These are phyloP conservation scores for Mechanitis mazaeus DNA, from an alignment of 2,888 invertebrate species.

Conservation along the genomic window DNA sequence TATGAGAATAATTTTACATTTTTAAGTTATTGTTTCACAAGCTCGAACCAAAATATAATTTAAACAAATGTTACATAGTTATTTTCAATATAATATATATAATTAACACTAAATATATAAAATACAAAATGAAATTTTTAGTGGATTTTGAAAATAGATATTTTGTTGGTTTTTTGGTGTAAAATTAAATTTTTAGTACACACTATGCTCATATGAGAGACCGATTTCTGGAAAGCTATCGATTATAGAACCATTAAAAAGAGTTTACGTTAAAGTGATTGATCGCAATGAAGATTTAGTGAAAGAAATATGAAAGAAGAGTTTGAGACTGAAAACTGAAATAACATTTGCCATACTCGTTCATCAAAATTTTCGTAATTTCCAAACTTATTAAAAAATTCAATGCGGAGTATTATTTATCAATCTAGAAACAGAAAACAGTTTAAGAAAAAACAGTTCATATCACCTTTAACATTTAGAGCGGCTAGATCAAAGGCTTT, in stretches of 20 bases:
- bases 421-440: background rate
- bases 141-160: background rate
- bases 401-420: no score
- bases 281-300: background rate
- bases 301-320: background rate
- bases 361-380: no score
- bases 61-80: no score
- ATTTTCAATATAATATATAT: no score
- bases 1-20: no score
- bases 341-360: no score
- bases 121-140: background rate
- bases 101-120: no score
- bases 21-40: no score
- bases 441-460: background rate
- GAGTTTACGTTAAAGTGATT: slow-evolving; percentile 5
- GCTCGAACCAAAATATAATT: no score
- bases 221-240: background rate
- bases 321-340: no score
- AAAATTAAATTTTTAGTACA: background rate
- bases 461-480: slow-evolving; percentile 15
- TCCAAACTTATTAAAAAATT: no score
- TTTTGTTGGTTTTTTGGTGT: background rate
- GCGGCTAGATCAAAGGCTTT: slow-evolving; percentile 18
- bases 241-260: background rate
- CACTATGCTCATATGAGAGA: background rate